A percentile compares a stretch with the other conserved stretches of the same genome.
Conservation (phyloP, 1,140 invertebrate genomes). For the Hyles vespertilio region DNA sequence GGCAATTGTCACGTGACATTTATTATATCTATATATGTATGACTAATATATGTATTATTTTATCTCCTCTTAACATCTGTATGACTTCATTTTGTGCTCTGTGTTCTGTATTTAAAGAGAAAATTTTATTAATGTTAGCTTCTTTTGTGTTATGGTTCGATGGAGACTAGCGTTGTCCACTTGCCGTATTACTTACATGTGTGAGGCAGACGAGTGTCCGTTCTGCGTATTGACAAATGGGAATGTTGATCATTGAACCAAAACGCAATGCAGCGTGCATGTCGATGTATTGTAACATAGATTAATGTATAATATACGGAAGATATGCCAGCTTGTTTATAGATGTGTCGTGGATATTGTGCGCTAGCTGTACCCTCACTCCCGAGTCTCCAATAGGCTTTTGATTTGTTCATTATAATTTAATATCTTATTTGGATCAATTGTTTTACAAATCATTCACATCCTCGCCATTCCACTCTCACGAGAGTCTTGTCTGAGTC, state of each 20-base stretch:
- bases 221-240: slow-evolving; percentile 37
- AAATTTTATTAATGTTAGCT: slow-evolving; percentile 67
- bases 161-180: slow-evolving; percentile 29
- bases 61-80: slow-evolving; percentile 69
- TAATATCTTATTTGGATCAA: slow-evolving; percentile 12
- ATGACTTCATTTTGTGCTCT: slow-evolving; percentile 74
- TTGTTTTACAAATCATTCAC: too few species aligned
- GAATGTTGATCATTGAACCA: slow-evolving; percentile 68
- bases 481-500: slow-evolving; percentile 8
- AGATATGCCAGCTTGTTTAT: slow-evolving; percentile 70
- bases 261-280: slow-evolving; percentile 71
- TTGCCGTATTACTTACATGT: neutral
- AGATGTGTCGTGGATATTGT: slow-evolving; percentile 64
- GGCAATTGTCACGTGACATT: slow-evolving; percentile 73
- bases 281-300: slow-evolving; percentile 69
- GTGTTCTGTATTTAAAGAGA: slow-evolving; percentile 60
- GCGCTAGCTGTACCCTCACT: slow-evolving; percentile 58
- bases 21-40: slow-evolving; percentile 65
- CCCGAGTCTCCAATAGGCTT: slow-evolving; percentile 50
- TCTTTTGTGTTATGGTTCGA: slow-evolving; percentile 72
- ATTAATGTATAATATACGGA: slow-evolving; percentile 57
- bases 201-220: slow-evolving; percentile 25
- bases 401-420: slow-evolving; percentile 27
- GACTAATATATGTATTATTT: slow-evolving; percentile 54
- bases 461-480: slow-evolving; percentile 11